Evolutionary conservation across 1,140 invertebrate genomes (phyloP), one percentile per base, ranked within the genome.

Genomic region (Drosophila albomicans): DNA sequence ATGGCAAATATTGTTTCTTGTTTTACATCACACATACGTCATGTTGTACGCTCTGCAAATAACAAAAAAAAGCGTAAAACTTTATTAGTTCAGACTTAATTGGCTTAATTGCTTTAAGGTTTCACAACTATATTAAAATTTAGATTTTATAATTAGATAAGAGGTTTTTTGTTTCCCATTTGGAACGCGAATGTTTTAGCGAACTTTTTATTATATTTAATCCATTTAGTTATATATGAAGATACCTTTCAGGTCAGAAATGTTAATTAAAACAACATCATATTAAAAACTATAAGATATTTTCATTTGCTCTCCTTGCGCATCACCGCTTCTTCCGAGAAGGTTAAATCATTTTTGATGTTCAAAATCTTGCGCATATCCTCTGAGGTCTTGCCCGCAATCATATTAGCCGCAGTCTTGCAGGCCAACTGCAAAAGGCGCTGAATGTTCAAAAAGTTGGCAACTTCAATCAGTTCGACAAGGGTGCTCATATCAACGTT

Each of bases 361-460:
- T 99, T 99, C 89, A 99, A 99, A 0, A 98, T 99, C 93, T 99
- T 99, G 2, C 99, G 95, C 68, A 99, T 99, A 93, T 99, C 99
- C 92, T 99, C 99, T 0, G 99, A 98, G 2, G 98, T 98, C 92
- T 99, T 99, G 3, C 98, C 98, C 93, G 99, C 99, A 54, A 99
- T 99, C 98, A 99, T 99, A 93, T 99, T 99, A 4, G 99, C 99
- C n/a, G 99, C 99, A 0, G 98, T 99, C 93, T 99, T 99, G 93
- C 99, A 99, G 0, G 98, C 99, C 0, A 99, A 98, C 93, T 99
- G 98, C 54, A 99, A 93, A 15, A 99, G 94, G 2, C 99, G 97
- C 93, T 99, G 99, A 68, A 99, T 99, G 92, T 99, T 99, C 79
- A 99, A 93, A 93, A 99, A 99, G 93, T 99, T 99, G 16, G 99